A percentile compares a stretch with the other conserved stretches of the same genome.
Evolutionary conservation across 1,140 invertebrate species (phyloP).

Genomic region (Diachasmimorpha longicaudata): DNA sequence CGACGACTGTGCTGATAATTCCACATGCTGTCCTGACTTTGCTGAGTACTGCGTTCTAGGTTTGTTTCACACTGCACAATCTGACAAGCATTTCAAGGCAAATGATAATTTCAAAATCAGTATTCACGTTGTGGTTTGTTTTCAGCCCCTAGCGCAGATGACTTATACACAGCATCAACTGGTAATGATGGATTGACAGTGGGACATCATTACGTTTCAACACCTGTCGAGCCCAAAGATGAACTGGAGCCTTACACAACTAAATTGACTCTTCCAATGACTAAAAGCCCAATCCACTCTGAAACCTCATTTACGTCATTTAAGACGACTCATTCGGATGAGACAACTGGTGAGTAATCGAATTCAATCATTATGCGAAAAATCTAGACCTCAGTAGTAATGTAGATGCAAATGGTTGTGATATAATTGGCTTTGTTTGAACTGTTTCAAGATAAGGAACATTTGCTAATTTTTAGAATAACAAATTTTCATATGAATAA

Average conservation of each 20-base stretch:
- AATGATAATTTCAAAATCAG: too few species aligned
- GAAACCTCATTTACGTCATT: conserved; percentile 6
- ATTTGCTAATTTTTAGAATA: too few species aligned
- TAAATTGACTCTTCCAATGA: neutral
- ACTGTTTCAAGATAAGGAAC: too few species aligned
- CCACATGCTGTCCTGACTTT: conserved; percentile 60
- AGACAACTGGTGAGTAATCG: neutral
- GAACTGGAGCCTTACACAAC: conserved; percentile 46
- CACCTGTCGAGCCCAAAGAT: conserved; percentile 47
- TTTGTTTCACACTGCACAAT: conserved; percentile 31
- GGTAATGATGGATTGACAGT: neutral
- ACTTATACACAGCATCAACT: neutral
- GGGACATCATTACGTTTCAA: neutral
- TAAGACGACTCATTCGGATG: neutral
- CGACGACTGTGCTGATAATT: conserved; percentile 54
- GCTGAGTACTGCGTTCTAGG: conserved; percentile 56
- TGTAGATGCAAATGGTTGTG: neutral
- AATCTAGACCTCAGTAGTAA: neutral
- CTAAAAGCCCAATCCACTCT: neutral
- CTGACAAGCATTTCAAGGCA: neutral
- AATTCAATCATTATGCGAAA: neutral
- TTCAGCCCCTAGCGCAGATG: conserved; percentile 1
- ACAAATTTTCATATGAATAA: too few species aligned
- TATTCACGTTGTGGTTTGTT: too few species aligned
- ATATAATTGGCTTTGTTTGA: too few species aligned